Percentiles rank a stretch among this genome's conserved stretches.
Evolutionary conservation across 2,113 vertebrate genomes (phyloP).

Genomic region (Corythaixoides concolor): DNA sequence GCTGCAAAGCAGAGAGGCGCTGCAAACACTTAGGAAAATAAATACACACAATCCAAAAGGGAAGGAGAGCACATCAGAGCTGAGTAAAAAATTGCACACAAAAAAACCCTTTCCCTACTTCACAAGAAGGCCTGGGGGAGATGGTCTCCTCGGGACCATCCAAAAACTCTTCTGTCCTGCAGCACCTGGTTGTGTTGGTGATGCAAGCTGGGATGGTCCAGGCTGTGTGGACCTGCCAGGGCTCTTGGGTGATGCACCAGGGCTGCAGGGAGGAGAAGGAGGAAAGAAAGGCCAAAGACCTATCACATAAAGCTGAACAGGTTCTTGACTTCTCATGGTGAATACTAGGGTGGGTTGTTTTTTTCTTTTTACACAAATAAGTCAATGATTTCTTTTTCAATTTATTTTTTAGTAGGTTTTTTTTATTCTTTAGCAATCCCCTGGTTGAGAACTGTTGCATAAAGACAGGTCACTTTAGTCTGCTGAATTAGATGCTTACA

Average conservation of each 20-base stretch:
- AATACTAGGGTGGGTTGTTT: neutral
- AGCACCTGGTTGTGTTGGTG: rapidly evolving
- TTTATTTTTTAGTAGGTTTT: neutral
- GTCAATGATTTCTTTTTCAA: neutral
- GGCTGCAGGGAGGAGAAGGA: neutral
- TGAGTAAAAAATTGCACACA: neutral
- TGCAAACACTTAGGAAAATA: neutral
- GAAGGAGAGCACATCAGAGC: neutral
- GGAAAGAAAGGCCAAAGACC: neutral
- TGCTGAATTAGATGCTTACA: neutral
- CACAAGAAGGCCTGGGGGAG: neutral
- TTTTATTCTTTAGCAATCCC: neutral
- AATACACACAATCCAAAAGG: neutral
- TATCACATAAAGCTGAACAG: neutral
- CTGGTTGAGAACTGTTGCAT: neutral
- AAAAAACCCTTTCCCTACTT: neutral
- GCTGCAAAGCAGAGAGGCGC: neutral
- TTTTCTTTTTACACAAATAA: neutral
- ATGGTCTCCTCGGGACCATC: rapidly evolving
- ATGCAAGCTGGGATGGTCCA: neutral
- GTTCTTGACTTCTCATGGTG: neutral
- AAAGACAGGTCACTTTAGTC: neutral
- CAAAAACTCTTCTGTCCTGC: neutral
- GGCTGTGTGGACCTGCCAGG: neutral
- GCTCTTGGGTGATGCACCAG: neutral